Percentiles rank a stretch among this genome's conserved stretches.
These are phyloP conservation scores for Euphonia xanthogaster DNA, from an alignment of 2,797 vertebrate species.

Conservation along the genomic window DNA sequence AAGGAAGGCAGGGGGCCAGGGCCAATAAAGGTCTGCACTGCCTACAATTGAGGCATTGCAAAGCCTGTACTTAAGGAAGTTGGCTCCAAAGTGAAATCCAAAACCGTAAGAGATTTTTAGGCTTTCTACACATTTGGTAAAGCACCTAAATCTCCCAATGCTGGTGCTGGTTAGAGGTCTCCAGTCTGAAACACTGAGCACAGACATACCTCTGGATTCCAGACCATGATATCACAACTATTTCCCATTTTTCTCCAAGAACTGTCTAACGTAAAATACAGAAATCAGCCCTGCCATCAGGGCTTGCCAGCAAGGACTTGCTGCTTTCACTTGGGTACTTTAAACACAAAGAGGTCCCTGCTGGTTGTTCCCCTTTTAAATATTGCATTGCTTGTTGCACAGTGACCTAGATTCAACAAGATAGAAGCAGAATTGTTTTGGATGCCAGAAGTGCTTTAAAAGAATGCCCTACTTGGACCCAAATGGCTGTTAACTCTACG, in stretches of 20 bases:
- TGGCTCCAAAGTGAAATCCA: neutral
- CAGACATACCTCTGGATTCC: neutral
- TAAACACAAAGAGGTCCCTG: neutral
- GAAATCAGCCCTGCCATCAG: neutral
- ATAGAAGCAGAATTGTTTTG: conserved; percentile 9
- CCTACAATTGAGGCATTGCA: neutral
- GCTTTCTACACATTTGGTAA: neutral
- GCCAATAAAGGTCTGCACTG: neutral
- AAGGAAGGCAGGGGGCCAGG: conserved; percentile 16
- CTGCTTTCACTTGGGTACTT: neutral
- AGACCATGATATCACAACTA: neutral
- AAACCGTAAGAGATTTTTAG: neutral
- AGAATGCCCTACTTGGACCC: conserved; percentile 23
- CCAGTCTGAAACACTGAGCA: neutral
- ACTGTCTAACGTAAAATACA: neutral
- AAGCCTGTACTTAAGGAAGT: neutral
- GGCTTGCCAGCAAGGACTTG: neutral
- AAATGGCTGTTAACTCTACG: neutral
- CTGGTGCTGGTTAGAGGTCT: neutral
- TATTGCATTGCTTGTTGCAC: conserved; percentile 44
- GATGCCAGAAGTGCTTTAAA: conserved; percentile 6
- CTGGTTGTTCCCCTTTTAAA: conserved; percentile 22
- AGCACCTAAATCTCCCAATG: neutral
- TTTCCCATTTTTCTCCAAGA: neutral
- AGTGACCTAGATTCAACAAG: conserved; percentile 51